Conservation (phyloP, 1,140 invertebrate genomes). For the Eupeodes corollae region DNA sequence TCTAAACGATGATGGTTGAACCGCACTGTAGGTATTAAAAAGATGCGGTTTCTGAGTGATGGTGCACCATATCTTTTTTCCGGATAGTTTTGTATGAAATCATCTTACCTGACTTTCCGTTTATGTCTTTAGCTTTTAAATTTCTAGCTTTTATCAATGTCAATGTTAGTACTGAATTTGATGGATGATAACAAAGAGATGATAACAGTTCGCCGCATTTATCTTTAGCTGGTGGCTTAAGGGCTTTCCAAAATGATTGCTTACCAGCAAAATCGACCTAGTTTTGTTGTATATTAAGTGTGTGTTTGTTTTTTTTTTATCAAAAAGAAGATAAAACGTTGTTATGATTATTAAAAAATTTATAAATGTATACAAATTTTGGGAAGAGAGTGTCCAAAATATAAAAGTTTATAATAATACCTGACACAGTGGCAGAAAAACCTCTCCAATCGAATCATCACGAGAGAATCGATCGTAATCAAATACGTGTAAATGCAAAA, state of each 20-base stretch:
- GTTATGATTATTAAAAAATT: not conserved
- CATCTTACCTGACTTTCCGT: constrained; percentile 78
- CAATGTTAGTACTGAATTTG: constrained; percentile 76
- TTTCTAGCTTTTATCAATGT: constrained; percentile 84
- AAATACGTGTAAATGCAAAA: constrained; percentile 87
- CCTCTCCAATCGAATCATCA: constrained; percentile 93
- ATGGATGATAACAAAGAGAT: constrained; percentile 84
- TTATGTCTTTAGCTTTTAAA: constrained; percentile 88
- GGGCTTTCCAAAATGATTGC: constrained; percentile 80
- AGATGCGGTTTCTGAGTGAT: constrained; percentile 1
- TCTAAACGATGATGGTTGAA: too few relatives aligned
- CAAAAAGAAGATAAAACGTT: not conserved
- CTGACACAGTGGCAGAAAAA: constrained; percentile 85
- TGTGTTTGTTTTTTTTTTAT: not conserved
- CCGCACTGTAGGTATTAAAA: too few relatives aligned
- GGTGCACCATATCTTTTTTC: not conserved
- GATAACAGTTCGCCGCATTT: constrained; percentile 85
- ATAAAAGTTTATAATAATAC: constrained; percentile 42
- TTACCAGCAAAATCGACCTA: constrained; percentile 86
- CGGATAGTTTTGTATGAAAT: not conserved
- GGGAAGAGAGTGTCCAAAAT: constrained; percentile 1
- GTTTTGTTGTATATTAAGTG: constrained; percentile 14
- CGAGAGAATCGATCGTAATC: constrained; percentile 91
- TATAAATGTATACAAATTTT: not conserved
- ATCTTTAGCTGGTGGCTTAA: constrained; percentile 85